These are phyloP conservation scores for Pogonocichla stellata DNA, from an alignment of 2,113 vertebrate species.

Conservation along the genomic window DNA sequence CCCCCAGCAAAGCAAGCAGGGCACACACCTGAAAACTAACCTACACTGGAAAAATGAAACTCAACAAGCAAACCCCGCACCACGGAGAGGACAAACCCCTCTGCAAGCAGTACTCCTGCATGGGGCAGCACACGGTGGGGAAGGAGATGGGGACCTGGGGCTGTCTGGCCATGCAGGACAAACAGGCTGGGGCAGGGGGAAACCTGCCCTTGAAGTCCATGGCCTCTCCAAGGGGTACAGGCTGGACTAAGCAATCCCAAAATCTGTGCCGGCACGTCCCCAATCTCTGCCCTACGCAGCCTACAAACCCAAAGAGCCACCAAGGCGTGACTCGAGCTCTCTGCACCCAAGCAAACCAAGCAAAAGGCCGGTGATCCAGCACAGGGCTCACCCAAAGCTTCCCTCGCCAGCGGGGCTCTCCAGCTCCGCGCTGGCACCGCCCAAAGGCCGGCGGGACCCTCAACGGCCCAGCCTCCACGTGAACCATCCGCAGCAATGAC, in stretches of 20 bases:
- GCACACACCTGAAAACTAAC: neutral
- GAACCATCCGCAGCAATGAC: constrained; percentile 59
- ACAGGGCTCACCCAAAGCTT: constrained; percentile 13
- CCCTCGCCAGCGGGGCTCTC: neutral
- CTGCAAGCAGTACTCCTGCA: neutral
- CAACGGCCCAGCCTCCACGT: neutral
- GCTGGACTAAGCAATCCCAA: neutral
- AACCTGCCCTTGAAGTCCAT: neutral
- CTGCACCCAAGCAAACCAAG: constrained; percentile 57
- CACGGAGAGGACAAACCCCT: neutral
- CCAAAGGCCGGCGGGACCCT: constrained; percentile 21
- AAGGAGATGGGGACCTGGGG: neutral
- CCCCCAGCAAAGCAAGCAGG: neutral
- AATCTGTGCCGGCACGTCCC: neutral
- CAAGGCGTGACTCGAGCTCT: neutral
- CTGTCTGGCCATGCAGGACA: neutral
- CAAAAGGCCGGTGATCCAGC: neutral
- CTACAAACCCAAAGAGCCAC: constrained; percentile 9
- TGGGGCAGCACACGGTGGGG: neutral
- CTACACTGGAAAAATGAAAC: neutral
- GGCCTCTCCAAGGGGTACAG: neutral
- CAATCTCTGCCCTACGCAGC: neutral
- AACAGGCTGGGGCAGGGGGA: neutral
- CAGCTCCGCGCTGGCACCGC: constrained; percentile 1
- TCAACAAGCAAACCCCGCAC: neutral